These are phyloP conservation scores for Anoplopoma fimbria DNA, from an alignment of 2,113 vertebrate genomes.

Conservation along the genomic window DNA sequence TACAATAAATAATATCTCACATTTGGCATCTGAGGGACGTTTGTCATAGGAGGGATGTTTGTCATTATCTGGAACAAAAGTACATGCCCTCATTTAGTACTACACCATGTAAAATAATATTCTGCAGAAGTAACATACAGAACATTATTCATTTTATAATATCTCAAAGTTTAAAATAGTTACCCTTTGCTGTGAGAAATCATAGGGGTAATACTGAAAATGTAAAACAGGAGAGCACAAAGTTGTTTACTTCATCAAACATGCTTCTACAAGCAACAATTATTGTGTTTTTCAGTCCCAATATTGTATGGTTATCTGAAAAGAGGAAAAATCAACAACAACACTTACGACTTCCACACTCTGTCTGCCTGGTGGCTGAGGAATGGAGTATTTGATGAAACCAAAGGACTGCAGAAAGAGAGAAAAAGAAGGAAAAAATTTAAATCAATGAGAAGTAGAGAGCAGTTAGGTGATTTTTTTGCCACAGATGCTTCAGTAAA, in stretches of 20 bases:
- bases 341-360: conserved; percentile 83
- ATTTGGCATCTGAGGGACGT: conserved; percentile 62
- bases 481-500: background rate
- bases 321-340: background rate
- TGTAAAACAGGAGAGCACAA: conserved; percentile 23
- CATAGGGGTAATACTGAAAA: conserved; percentile 83
- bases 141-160: background rate
- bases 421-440: background rate
- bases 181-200: conserved; percentile 80
- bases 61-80: conserved; percentile 71
- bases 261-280: background rate
- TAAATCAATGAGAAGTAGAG: background rate
- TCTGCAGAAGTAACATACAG: background rate
- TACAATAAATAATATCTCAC: conserved; percentile 41
- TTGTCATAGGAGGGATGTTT: conserved; percentile 71
- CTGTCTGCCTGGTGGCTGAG: conserved; percentile 83
- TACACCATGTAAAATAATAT: background rate
- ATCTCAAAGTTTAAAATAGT: conserved; percentile 6
- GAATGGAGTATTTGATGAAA: conserved; percentile 83
- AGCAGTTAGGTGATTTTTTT: background rate
- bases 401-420: conserved; percentile 63
- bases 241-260: background rate
- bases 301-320: background rate
- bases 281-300: background rate
- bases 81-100: background rate